Percentiles rank a stretch among this genome's conserved stretches.
phyloP scores from a whole-genome alignment of 2,113 vertebrate genomes.

The Grallaria varia region DNA sequence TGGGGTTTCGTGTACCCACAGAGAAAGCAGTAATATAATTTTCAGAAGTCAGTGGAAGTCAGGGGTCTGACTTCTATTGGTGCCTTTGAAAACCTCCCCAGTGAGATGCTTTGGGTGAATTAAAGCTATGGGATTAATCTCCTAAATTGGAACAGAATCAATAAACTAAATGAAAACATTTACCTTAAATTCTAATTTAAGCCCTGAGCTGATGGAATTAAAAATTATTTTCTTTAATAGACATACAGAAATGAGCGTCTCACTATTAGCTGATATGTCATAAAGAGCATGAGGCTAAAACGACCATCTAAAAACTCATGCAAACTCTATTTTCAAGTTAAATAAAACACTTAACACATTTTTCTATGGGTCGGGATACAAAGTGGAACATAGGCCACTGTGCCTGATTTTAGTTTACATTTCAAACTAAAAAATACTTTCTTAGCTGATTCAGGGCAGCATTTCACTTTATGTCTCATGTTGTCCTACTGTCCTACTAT shows the following conservation, averaged over 20 bases:
- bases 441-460: background rate
- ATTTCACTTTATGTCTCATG: background rate
- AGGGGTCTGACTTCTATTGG: constrained; percentile 2
- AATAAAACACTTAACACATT: background rate
- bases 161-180: constrained; percentile 32
- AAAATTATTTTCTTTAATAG: background rate
- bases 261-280: background rate
- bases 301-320: background rate
- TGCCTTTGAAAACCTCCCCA: constrained; percentile 33
- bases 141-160: constrained; percentile 43
- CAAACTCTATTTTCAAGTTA: background rate
- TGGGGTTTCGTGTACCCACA: background rate
- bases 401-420: background rate
- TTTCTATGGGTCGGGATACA: background rate
- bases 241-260: background rate
- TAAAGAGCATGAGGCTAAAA: background rate
- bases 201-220: background rate
- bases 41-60: constrained; percentile 6
- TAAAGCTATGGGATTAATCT: constrained; percentile 25
- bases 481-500: background rate
- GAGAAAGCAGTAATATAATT: constrained; percentile 17
- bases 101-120: constrained; percentile 28
- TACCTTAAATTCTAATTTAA: constrained; percentile 20
- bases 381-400: background rate
- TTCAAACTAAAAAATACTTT: background rate